Percentiles rank a stretch among this genome's conserved stretches.
These are phyloP conservation scores for Condylura cristata DNA, from an alignment of 2,113 vertebrate species.

Conservation along the genomic window DNA sequence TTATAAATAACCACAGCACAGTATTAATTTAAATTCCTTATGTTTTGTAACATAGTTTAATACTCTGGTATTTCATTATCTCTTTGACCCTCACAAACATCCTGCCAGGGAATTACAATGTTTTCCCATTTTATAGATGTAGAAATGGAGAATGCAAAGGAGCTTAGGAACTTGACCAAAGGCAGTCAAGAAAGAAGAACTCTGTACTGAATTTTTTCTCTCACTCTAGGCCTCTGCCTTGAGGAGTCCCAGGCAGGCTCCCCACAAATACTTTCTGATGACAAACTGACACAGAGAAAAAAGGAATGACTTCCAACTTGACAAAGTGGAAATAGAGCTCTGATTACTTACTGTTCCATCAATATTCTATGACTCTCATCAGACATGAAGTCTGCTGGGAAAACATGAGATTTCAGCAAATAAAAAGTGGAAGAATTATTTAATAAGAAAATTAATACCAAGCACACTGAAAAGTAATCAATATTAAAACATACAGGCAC, in stretches of 20 bases:
- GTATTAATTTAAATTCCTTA: not conserved
- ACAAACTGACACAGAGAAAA: not conserved
- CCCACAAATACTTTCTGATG: not conserved
- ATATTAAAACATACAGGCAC: not conserved
- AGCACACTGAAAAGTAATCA: not conserved
- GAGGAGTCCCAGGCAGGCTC: not conserved
- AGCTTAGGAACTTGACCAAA: not conserved
- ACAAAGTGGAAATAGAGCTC: not conserved
- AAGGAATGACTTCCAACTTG: not conserved
- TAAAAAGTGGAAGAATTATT: not conserved
- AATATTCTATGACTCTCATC: not conserved
- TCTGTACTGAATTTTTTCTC: not conserved
- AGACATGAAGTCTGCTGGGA: not conserved
- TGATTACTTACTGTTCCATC: not conserved
- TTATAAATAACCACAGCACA: not conserved
- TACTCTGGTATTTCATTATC: not conserved
- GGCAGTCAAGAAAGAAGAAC: not conserved
- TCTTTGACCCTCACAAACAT: not conserved
- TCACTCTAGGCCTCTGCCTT: not conserved
- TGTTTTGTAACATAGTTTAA: not conserved
- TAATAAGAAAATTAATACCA: conserved; percentile 19
- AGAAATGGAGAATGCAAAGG: not conserved
- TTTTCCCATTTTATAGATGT: conserved; percentile 15
- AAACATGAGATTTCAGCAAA: not conserved
- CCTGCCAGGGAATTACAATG: not conserved